phyloP scores from a whole-genome alignment of 2,888 invertebrate genomes.

The Choreutis nemorana region DNA sequence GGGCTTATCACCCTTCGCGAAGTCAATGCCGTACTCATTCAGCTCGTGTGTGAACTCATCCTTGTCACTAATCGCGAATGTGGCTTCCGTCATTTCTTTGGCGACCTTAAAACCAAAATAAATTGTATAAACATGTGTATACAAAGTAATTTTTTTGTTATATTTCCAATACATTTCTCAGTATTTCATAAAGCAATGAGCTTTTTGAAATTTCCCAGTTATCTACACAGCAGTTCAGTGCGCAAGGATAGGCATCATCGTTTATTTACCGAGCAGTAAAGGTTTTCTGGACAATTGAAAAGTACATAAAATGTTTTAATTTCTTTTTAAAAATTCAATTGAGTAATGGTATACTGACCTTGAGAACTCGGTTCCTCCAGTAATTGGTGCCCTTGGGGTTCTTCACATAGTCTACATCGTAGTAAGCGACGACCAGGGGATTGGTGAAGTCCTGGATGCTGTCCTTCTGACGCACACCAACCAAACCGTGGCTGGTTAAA shows the following conservation, averaged over 20 bases:
- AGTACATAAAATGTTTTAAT: too few relatives aligned
- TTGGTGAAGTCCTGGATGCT: slow-evolving; percentile 86
- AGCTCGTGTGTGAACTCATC: slow-evolving; percentile 95
- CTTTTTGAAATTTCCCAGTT: too few relatives aligned
- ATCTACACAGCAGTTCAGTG: too few relatives aligned
- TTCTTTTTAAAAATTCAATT: too few relatives aligned
- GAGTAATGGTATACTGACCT: too few relatives aligned
- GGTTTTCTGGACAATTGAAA: too few relatives aligned
- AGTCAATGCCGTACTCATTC: slow-evolving; percentile 92
- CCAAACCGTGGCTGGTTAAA: slow-evolving; percentile 82
- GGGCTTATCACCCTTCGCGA: slow-evolving; percentile 88
- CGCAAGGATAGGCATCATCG: too few relatives aligned
- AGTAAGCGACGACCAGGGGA: slow-evolving; percentile 92
- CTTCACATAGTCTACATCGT: slow-evolving; percentile 93
- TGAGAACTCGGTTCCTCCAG: slow-evolving; percentile 96
- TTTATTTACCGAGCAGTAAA: too few relatives aligned
- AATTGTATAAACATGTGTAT: too few relatives aligned
- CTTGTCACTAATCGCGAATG: slow-evolving; percentile 91
- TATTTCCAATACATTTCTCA: too few relatives aligned
- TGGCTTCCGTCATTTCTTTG: slow-evolving; percentile 72
- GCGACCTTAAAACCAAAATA: slow-evolving; percentile 66
- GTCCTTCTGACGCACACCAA: slow-evolving; percentile 88
- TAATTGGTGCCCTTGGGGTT: slow-evolving; percentile 98
- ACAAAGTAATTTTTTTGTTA: too few relatives aligned
- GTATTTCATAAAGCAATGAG: too few relatives aligned